A percentile compares a stretch with the other conserved stretches of the same genome.
phyloP scores from a whole-genome alignment of 2,113 vertebrate genomes.

The Agelaius tricolor region DNA sequence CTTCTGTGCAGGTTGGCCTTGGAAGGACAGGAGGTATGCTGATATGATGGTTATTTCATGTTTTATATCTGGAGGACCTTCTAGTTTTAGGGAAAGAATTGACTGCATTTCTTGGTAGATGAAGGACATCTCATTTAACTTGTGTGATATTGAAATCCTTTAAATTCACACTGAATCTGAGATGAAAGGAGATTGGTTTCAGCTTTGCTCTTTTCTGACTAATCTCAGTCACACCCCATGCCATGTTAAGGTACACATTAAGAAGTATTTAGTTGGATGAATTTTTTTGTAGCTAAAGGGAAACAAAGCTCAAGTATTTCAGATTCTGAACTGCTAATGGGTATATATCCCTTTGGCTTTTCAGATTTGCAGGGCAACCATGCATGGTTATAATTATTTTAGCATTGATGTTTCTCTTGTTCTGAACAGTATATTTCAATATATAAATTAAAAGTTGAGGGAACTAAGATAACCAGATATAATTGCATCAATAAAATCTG shows the following conservation, averaged over 20 bases:
- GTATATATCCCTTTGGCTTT: neutral
- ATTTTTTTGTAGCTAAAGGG: neutral
- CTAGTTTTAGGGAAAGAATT: neutral
- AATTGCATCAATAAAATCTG: neutral
- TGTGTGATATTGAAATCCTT: neutral
- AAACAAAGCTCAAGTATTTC: neutral
- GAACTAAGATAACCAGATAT: neutral
- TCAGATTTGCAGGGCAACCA: neutral
- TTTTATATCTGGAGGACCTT: neutral
- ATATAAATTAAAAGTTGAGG: neutral
- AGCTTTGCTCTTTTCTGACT: conserved; percentile 22
- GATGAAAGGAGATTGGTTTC: conserved; percentile 23
- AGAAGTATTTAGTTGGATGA: neutral
- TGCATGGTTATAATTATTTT: neutral
- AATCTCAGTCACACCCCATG: neutral
- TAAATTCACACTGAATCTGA: neutral
- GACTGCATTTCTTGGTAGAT: neutral
- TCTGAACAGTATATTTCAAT: neutral
- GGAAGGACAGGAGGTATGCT: conserved; percentile 92
- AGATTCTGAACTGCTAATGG: neutral
- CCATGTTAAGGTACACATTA: neutral
- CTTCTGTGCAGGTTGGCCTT: conserved; percentile 90
- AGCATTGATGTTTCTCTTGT: neutral
- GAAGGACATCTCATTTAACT: neutral
- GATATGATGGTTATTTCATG: neutral